These are phyloP conservation scores for Nannobrachium achirus DNA, from an alignment of 2,113 vertebrate species.

Conservation along the genomic window DNA sequence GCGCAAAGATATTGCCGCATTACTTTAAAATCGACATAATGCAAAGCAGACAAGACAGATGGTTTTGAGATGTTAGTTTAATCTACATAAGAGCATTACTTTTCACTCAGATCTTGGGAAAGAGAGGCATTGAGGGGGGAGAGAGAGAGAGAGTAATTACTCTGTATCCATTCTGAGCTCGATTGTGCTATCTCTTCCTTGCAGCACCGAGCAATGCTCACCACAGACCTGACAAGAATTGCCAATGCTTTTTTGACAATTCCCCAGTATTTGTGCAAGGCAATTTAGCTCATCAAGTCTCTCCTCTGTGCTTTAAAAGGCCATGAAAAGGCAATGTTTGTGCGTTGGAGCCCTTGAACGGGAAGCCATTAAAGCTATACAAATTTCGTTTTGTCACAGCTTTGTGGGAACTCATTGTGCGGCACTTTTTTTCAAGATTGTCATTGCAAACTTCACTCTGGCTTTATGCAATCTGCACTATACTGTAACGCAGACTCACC, in stretches of 20 bases:
- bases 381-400: conserved; percentile 62
- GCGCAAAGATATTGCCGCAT: background rate
- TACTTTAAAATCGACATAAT: conserved; percentile 9
- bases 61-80: conserved; percentile 29
- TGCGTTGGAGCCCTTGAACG: conserved; percentile 68
- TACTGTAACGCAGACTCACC: background rate
- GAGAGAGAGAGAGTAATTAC: conserved; percentile 69
- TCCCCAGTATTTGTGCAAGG: conserved; percentile 76
- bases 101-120: background rate
- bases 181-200: conserved; percentile 77
- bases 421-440: conserved; percentile 42
- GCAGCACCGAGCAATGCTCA: conserved; percentile 75
- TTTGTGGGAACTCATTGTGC: conserved; percentile 36
- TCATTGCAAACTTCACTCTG: background rate
- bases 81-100: conserved; percentile 40
- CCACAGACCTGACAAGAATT: conserved; percentile 77
- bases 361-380: conserved; percentile 60
- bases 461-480: background rate
- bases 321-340: conserved; percentile 74
- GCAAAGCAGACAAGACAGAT: conserved; percentile 10
- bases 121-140: conserved; percentile 25
- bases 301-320: conserved; percentile 72
- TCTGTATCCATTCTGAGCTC: conserved; percentile 71
- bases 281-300: conserved; percentile 78
- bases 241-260: conserved; percentile 80